These are phyloP conservation scores for Gobiocypris rarus DNA, from an alignment of 2,113 vertebrate genomes.

Conservation along the genomic window DNA sequence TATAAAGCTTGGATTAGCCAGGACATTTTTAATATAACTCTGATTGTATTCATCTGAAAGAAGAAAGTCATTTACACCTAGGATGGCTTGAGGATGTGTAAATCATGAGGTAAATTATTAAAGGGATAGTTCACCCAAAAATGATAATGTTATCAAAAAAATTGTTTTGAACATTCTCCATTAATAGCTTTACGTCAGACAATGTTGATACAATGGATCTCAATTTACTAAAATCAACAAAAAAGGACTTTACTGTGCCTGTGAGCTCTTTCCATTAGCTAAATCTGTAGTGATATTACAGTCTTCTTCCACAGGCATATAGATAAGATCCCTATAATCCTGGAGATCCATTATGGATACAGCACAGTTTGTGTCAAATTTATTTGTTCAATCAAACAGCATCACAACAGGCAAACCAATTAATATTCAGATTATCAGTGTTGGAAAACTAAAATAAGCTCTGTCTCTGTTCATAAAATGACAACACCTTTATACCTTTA, in stretches of 20 bases:
- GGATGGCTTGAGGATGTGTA: no score
- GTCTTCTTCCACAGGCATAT: neutral
- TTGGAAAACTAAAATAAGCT: neutral
- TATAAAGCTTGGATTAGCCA: no score
- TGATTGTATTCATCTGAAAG: no score
- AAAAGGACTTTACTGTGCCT: neutral
- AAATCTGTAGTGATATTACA: neutral
- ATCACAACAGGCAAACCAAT: neutral
- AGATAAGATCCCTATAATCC: neutral
- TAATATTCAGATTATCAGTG: neutral
- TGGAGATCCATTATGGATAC: neutral
- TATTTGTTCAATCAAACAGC: neutral
- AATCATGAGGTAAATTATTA: no score
- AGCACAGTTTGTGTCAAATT: neutral
- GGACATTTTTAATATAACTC: no score
- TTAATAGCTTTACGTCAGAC: neutral
- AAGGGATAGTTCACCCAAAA: no score
- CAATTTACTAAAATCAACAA: neutral
- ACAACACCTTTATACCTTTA: neutral
- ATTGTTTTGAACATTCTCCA: no score
- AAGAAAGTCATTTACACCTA: no score
- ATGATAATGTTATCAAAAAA: no score
- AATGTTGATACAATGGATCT: neutral
- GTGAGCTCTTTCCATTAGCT: neutral
- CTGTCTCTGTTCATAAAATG: neutral